These are phyloP conservation scores for Reinhardtius hippoglossoides DNA, from an alignment of 2,113 vertebrate genomes.

Conservation along the genomic window DNA sequence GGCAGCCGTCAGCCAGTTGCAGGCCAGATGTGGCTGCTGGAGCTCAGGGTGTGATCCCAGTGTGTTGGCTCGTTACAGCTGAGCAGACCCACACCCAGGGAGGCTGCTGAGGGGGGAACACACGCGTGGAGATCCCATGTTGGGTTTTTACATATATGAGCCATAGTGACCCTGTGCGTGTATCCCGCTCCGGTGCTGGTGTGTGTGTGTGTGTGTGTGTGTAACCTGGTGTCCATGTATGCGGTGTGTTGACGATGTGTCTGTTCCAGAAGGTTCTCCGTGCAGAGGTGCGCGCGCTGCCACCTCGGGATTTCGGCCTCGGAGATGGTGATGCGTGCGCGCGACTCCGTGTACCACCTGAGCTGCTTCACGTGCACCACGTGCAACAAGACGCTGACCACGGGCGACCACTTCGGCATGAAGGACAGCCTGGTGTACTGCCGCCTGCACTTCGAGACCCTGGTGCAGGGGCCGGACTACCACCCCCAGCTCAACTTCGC, in stretches of 20 bases:
- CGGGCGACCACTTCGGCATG: conserved; percentile 99
- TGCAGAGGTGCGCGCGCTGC: conserved; percentile 99
- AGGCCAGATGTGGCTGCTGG: conserved; percentile 38
- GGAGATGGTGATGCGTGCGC: conserved; percentile 99
- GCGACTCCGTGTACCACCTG: conserved; percentile 98
- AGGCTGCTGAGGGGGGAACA: not conserved
- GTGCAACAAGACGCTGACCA: conserved; percentile 98
- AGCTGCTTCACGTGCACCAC: conserved; percentile 99
- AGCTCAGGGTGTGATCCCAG: not conserved
- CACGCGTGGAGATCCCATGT: not conserved
- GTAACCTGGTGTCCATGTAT: not conserved
- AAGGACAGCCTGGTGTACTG: conserved; percentile 99
- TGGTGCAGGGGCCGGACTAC: conserved; percentile 92
- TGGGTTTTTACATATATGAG: no score
- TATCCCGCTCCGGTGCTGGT: not conserved
- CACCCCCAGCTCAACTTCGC: conserved; percentile 95
- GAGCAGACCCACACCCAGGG: not conserved
- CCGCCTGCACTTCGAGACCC: conserved; percentile 95
- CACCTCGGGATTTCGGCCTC: conserved; percentile 99
- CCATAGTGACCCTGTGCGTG: not conserved
- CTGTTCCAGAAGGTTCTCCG: conserved; percentile 99
- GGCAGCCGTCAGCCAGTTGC: not conserved
- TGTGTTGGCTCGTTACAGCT: not conserved
- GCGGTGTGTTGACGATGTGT: conserved; percentile 71
- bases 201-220: not conserved